Conservation (phyloP, 2,113 vertebrate species). For the Hypanus sabinus region DNA sequence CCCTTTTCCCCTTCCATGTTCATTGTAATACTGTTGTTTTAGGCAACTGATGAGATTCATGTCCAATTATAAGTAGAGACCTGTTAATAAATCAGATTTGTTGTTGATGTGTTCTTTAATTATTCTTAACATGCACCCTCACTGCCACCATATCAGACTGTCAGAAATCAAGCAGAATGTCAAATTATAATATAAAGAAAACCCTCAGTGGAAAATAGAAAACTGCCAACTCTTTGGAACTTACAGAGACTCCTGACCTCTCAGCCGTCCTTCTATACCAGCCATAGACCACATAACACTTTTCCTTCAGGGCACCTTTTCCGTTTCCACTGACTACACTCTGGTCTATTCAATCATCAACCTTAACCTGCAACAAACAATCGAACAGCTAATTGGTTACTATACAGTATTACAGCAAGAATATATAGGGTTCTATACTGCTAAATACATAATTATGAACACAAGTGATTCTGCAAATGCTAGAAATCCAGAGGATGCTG, state of each 20-base stretch:
- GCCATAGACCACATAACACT: too few relatives aligned
- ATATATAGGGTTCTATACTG: too few relatives aligned
- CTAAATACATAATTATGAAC: too few relatives aligned
- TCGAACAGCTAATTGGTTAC: neutral
- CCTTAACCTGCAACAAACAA: neutral
- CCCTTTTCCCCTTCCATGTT: neutral
- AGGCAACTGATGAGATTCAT: neutral
- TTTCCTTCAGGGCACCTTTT: neutral
- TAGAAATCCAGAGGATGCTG: too few relatives aligned
- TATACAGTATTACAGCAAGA: too few relatives aligned
- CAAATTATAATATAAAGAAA: neutral
- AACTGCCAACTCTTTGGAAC: neutral
- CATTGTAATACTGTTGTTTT: neutral
- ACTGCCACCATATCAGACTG: neutral
- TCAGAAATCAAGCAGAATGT: neutral
- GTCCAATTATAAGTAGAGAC: neutral
- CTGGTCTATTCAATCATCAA: neutral
- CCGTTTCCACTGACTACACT: neutral
- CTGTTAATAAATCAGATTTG: neutral
- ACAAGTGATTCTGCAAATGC: too few relatives aligned
- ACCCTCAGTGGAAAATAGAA: too few relatives aligned
- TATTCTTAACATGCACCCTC: neutral
- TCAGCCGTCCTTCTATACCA: too few relatives aligned
- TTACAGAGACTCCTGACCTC: neutral
- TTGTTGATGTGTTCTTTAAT: neutral